A percentile compares a stretch with the other conserved stretches of the same genome.
Conservation (phyloP, 1,140 invertebrate species). For the Ditylenchus dipsaci region DNA sequence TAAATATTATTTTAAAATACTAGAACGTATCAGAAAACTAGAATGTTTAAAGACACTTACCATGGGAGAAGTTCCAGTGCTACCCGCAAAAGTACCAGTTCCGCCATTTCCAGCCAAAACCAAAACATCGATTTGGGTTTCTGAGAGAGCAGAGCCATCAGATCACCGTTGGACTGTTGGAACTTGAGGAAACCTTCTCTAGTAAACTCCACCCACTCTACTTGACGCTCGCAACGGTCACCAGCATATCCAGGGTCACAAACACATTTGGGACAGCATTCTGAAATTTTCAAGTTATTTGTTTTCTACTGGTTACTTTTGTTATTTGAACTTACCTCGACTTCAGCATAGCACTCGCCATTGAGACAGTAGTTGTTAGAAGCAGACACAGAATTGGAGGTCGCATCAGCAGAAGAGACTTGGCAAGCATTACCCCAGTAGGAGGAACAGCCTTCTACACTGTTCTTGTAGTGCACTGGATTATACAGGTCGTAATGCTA, state of each 20-base stretch:
- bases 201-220: conserved; percentile 52
- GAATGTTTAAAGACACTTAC: not conserved
- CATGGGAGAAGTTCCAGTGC: not conserved
- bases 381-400: not conserved
- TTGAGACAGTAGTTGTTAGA: conserved; percentile 32
- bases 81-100: conserved; percentile 4
- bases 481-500: conserved; percentile 53
- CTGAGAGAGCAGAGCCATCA: conserved; percentile 8
- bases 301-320: not conserved
- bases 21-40: not conserved
- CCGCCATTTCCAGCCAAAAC: conserved; percentile 20
- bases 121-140: conserved; percentile 15
- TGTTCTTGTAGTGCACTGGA: conserved; percentile 37
- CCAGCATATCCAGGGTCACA: conserved; percentile 52
- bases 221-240: conserved; percentile 41
- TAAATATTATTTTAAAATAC: too few relatives aligned
- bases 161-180: conserved; percentile 2
- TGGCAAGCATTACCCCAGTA: conserved; percentile 46
- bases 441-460: conserved; percentile 34
- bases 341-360: conserved; percentile 54
- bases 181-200: conserved; percentile 39
- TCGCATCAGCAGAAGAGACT: conserved; percentile 6
- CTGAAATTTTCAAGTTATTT: not conserved
- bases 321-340: conserved; percentile 9
- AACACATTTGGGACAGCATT: conserved; percentile 43